phyloP scores from a whole-genome alignment of 2,113 vertebrate genomes.

The Apteryx mantelli region DNA sequence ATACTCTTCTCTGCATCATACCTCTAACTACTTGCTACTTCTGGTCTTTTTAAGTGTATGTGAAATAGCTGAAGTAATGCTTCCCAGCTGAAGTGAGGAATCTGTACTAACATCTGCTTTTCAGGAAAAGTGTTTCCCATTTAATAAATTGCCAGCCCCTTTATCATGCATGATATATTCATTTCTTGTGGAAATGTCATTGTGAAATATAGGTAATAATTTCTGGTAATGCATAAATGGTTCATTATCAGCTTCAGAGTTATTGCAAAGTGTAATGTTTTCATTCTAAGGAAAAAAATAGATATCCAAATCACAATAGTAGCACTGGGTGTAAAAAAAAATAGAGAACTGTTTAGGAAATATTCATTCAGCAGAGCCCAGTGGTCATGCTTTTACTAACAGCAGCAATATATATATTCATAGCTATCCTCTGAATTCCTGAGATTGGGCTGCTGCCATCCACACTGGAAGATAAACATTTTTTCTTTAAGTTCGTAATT shows the following conservation, averaged over 20 bases:
- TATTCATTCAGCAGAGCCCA: background rate
- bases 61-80: background rate
- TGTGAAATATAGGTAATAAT: background rate
- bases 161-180: background rate
- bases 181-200: too few species aligned
- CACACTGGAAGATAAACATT: background rate
- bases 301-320: background rate
- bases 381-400: background rate
- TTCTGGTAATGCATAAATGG: background rate
- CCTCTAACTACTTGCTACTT: background rate
- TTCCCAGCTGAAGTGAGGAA: background rate
- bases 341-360: background rate
- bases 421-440: background rate
- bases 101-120: background rate
- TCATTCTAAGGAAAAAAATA: background rate
- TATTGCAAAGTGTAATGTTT: background rate
- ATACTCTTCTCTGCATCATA: background rate
- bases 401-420: conserved; percentile 17
- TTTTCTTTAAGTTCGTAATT: background rate
- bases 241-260: background rate
- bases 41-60: background rate
- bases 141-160: background rate
- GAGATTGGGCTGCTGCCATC: background rate
- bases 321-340: background rate
- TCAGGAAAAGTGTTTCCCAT: background rate